Percentiles rank a stretch among this genome's conserved stretches.
These are phyloP conservation scores for Cephus spinipes DNA, from an alignment of 2,888 invertebrate genomes.

Conservation along the genomic window DNA sequence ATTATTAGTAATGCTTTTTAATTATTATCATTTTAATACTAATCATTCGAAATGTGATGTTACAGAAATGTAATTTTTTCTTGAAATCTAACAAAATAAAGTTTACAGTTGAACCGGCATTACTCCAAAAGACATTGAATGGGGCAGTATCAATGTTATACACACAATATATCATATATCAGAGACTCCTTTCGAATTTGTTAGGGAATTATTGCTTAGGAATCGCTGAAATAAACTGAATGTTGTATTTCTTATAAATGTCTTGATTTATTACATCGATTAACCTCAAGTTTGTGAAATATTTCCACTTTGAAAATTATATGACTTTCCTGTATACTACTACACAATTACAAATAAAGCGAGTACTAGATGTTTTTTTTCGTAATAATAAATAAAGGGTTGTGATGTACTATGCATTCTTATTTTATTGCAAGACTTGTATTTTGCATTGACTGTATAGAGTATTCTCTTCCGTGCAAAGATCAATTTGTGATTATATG, in stretches of 20 bases:
- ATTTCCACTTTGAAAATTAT: neutral
- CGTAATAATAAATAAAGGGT: neutral
- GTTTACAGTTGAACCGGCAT: slow-evolving; percentile 58
- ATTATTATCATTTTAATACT: slow-evolving; percentile 64
- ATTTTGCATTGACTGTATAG: neutral
- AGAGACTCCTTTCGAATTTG: slow-evolving; percentile 56
- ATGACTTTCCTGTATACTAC: neutral
- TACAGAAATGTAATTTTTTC: slow-evolving; percentile 56
- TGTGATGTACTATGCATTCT: neutral
- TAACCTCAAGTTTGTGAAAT: neutral
- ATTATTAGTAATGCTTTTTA: slow-evolving; percentile 61
- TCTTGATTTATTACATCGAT: slow-evolving; percentile 9
- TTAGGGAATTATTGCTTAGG: slow-evolving; percentile 64
- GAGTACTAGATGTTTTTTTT: neutral
- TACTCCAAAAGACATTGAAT: slow-evolving; percentile 42
- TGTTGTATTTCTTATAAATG: slow-evolving; percentile 63
- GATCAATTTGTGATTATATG: neutral
- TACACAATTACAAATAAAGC: neutral
- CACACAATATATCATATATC: slow-evolving; percentile 38
- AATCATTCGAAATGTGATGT: slow-evolving; percentile 65
- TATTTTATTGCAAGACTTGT: neutral
- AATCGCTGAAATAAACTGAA: slow-evolving; percentile 63
- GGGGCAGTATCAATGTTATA: slow-evolving; percentile 35
- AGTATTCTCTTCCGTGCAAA: neutral
- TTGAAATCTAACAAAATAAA: slow-evolving; percentile 59